Evolutionary conservation across 2,113 vertebrate species (phyloP).

Genomic region (Chaetops frenatus): DNA sequence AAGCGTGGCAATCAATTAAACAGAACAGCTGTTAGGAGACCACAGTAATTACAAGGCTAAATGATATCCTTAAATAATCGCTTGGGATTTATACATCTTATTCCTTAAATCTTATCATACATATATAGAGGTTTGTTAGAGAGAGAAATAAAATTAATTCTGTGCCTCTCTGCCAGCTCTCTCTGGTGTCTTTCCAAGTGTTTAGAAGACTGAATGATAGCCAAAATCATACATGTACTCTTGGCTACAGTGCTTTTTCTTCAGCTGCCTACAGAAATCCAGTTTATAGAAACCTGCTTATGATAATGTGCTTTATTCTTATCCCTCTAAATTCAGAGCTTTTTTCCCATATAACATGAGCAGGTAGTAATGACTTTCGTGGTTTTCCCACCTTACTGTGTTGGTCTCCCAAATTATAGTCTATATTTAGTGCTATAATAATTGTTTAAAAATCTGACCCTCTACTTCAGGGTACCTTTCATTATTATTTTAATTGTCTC

Average conservation of each 20-base stretch:
- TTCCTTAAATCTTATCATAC: background rate
- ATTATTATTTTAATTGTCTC: background rate
- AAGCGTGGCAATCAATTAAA: background rate
- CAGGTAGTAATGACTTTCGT: background rate
- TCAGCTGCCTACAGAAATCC: background rate
- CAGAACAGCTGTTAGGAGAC: background rate
- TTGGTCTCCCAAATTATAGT: background rate
- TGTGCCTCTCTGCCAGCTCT: background rate
- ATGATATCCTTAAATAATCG: conserved; percentile 38
- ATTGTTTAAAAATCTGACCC: background rate
- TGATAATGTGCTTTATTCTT: background rate
- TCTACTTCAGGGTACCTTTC: background rate
- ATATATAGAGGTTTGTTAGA: background rate
- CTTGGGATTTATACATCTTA: conserved; percentile 11
- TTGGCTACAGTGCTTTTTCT: background rate
- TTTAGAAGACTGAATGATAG: background rate
- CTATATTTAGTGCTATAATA: background rate
- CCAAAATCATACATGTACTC: background rate
- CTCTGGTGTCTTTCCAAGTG: background rate
- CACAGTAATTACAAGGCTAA: conserved; percentile 29
- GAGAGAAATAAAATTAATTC: background rate
- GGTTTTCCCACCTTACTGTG: background rate
- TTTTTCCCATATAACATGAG: background rate
- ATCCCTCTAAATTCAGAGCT: background rate
- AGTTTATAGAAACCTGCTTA: background rate